Evolutionary conservation across 1,140 invertebrate genomes (phyloP), one percentile per base, ranked within the genome.

Genomic region (Caerostris darwini): DNA sequence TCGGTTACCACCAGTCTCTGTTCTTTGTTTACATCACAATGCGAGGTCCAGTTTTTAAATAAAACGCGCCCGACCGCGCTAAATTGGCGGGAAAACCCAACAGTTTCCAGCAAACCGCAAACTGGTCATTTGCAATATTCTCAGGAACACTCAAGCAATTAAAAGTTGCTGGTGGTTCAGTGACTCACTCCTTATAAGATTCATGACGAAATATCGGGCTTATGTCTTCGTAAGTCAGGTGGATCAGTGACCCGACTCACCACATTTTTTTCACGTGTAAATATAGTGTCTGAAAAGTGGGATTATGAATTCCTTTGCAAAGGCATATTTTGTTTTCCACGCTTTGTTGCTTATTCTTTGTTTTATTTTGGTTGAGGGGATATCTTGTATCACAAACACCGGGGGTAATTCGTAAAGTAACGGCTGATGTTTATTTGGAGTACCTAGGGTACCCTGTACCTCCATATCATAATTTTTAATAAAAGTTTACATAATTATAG

Each of bases 51-150:
- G 14, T 67, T 67, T 67, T 17, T 14, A 67, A n/a, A 67, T 17
- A 67, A 67, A 67, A 17, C 7, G n/a, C n/a, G 17, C 61, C 4
- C 34, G 19, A 34, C 69, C 71, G 3, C 71, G 53, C 71, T 34
- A 77, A 77, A 77, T 77, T 12, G 34, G 12, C 6, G 71, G 71
- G 71, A 53, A 77, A 77, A 77, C 71, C 71, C 71, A 77, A 53
- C 71, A 5, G 61, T 77, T 77, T 77, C 17, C 34, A 50, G 71
- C 12, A 12, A 77, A 77, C 71, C 71, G 71, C 71, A 77, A 77
- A 77, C 19, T 77, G 71, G 71, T 77, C 50, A 77, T 77, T 77
- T 77, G 12, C 53, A 77, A 50, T 77, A 77, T 50, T 77, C 71
- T 10, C 34, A 12, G 19, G 34, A 77, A 34, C 34, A 77, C 34